Evolutionary conservation across 2,888 invertebrate species (phyloP).

Genomic region (Drepana falcataria): DNA sequence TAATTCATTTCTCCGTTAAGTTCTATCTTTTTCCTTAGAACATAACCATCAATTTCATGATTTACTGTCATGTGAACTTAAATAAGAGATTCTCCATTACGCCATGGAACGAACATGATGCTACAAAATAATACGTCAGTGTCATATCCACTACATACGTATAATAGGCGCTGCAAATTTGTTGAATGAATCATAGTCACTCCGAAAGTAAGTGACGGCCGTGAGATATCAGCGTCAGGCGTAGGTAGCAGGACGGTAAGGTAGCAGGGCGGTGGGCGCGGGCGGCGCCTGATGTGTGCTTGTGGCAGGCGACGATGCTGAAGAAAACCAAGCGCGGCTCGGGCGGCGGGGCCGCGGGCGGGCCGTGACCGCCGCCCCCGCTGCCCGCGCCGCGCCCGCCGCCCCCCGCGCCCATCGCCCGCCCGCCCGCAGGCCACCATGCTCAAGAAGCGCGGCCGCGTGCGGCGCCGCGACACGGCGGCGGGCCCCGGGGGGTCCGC

Average conservation of each 20-base stretch:
- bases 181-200: not conserved
- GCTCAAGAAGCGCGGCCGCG: conserved; percentile 99
- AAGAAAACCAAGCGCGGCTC: conserved; percentile 99
- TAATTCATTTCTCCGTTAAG: too few relatives aligned
- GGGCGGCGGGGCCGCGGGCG: conserved; percentile 80
- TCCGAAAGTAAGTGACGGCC: conserved; percentile 20
- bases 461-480: conserved; percentile 97
- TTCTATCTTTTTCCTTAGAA: too few relatives aligned
- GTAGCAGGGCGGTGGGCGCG: conserved; percentile 20
- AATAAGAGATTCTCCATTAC: too few relatives aligned
- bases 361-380: conserved; percentile 39
- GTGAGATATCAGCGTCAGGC: conserved; percentile 20
- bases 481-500: conserved; percentile 81
- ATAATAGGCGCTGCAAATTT: too few relatives aligned
- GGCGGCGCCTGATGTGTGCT: conserved; percentile 27
- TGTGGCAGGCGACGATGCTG: conserved; percentile 98
- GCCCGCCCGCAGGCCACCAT: conserved; percentile 93
- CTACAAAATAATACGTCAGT: too few relatives aligned
- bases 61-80: too few relatives aligned
- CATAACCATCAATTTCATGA: too few relatives aligned
- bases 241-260: conserved; percentile 18
- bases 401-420: conserved; percentile 18
- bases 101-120: too few relatives aligned
- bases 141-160: too few relatives aligned
- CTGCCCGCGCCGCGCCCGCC: conserved; percentile 46